phyloP scores from a whole-genome alignment of 2,888 invertebrate species.

The Pollenia labialis region DNA sequence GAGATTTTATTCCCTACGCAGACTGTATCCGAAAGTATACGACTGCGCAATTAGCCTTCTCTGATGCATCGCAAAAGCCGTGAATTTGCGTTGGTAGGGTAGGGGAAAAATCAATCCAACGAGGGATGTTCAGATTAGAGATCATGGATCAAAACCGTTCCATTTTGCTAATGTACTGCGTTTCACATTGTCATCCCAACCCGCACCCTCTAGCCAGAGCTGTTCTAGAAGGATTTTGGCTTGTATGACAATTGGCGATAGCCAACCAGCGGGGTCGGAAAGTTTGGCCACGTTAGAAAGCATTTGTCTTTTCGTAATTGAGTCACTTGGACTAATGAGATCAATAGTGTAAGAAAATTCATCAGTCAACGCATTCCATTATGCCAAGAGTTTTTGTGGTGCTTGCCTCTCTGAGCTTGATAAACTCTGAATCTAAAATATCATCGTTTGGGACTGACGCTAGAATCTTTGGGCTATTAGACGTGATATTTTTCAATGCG shows the following conservation, averaged over 20 bases:
- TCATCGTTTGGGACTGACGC: constrained; percentile 3
- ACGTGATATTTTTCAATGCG: constrained; percentile 22
- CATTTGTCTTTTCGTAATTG: constrained; percentile 17
- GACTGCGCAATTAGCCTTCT: constrained; percentile 34
- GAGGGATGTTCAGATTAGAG: constrained; percentile 22
- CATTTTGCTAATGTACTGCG: neutral
- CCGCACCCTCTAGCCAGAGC: constrained; percentile 1
- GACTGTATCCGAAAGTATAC: constrained; percentile 35
- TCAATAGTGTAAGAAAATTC: constrained; percentile 3
- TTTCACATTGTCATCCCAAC: neutral
- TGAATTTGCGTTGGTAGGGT: constrained; percentile 38
- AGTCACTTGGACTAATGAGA: constrained; percentile 17
- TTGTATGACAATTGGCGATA: neutral
- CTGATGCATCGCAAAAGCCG: constrained; percentile 65
- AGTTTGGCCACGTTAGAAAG: neutral
- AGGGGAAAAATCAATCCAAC: constrained; percentile 54
- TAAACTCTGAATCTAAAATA: neutral
- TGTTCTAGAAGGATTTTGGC: constrained; percentile 7
- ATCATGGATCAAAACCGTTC: neutral
- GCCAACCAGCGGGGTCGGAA: neutral
- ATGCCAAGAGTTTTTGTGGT: neutral
- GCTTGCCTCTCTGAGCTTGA: constrained; percentile 41
- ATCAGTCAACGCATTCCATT: constrained; percentile 76
- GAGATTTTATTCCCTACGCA: neutral
- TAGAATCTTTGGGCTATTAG: constrained; percentile 20